These are phyloP conservation scores for Strongylocentrotus purpuratus DNA, from an alignment of 35 echinoderm and acorn worm genomes.

Conservation along the genomic window DNA sequence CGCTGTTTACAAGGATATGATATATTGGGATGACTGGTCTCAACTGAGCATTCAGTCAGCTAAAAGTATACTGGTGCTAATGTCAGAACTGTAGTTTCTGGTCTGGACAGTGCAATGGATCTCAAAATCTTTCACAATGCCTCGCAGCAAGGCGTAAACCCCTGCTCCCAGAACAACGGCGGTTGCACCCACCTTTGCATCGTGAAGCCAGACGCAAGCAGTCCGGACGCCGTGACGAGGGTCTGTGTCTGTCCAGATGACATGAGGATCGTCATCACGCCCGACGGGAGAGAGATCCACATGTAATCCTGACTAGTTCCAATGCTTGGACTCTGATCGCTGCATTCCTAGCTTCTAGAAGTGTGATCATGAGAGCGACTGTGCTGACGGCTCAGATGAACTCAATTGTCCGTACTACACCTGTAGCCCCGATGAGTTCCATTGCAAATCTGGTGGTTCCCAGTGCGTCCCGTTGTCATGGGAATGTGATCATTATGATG, in stretches of 20 bases:
- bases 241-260: conserved; percentile 80
- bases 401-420: conserved; percentile 51
- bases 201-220: conserved; percentile 40
- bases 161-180: conserved; percentile 54
- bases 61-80: conserved; percentile 68
- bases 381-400: conserved; percentile 77
- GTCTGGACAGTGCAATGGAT: conserved; percentile 81
- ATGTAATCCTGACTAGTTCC: conserved; percentile 52
- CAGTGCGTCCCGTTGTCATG: conserved; percentile 51
- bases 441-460: background rate
- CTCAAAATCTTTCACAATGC: conserved; percentile 86
- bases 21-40: conserved; percentile 96
- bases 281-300: conserved; percentile 54
- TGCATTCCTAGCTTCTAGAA: conserved; percentile 63
- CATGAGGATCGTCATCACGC: background rate
- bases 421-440: background rate
- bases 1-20: conserved; percentile 82
- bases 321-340: conserved; percentile 27
- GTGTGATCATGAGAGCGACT: conserved; percentile 77
- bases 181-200: conserved; percentile 85
- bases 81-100: conserved; percentile 8
- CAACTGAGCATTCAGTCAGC: conserved; percentile 66
- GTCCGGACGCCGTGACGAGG: conserved; percentile 27
- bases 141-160: conserved; percentile 87
- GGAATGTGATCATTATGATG: conserved; percentile 60